Evolutionary conservation across 2,888 invertebrate species (phyloP), one percentile per base, ranked within the genome.

Genomic region (Nasonia oneida): DNA sequence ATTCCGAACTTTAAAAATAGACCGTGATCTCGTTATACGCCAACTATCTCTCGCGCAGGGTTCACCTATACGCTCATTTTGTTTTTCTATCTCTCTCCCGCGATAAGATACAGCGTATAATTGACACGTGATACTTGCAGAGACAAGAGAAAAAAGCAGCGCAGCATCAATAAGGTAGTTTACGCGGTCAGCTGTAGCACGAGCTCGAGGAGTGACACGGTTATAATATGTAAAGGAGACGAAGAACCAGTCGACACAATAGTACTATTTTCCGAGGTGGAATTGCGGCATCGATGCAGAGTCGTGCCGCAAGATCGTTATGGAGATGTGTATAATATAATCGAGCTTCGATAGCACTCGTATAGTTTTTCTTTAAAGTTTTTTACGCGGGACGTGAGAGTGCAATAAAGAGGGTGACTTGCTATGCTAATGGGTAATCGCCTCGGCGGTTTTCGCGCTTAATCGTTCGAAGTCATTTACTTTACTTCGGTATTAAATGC

Each of bases 211-310:
- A 42, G 39, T 42, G 70, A 18, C 18, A 15, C 70, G 37, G 18
- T 37, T 29, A 1, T 29, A 29, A 70, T 18, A 18, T 39, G 8
- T 23, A 42, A n/a, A 23, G 42, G n/a, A 71, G 8, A 3, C 3
- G 39, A 23, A 39, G 73, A 74, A 81, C 67, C 70, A 70, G 76
- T 76, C 57, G 70, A 53, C 70, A 71, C 23, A 77, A 53, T 67
- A n/a, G 39, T 29, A 70, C 76, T 82, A 50, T 82, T 82, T 47
- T 82, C 70, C 73, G 12, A 50, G 47, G 50, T 8, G 42, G 18
- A 75, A 50, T 82, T 75, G 64, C 75, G 75, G 75, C 64, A 4
- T n/a, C 29, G 57, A 42, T 18, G 53, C 15, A 15, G 5, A 18
- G 53, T 53, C 0, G 15, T 3, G 53, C 53, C 29, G 29, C 29